Evolutionary conservation across 2,888 invertebrate genomes (phyloP).

Genomic region (Nephrotoma guestfalica): DNA sequence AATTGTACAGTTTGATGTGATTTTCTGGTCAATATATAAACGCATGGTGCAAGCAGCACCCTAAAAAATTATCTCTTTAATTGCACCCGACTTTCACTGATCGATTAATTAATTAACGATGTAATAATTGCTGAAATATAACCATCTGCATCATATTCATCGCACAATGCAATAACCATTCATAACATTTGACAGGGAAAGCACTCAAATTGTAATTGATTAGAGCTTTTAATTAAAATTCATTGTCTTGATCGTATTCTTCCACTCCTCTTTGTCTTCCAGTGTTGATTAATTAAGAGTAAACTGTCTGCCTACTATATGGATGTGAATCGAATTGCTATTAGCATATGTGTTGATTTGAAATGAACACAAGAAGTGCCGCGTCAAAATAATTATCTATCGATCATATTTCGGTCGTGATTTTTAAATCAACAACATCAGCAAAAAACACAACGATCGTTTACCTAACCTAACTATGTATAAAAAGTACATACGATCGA

Average conservation of each 20-base stretch:
- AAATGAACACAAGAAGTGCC: not conserved
- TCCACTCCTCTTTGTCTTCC: not conserved
- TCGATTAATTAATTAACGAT: not conserved
- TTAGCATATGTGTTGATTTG: not conserved
- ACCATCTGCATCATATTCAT: not conserved
- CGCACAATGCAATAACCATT: not conserved
- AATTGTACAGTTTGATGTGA: not conserved
- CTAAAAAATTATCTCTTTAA: not conserved
- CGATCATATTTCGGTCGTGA: not conserved
- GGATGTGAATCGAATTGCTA: not conserved
- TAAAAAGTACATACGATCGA: not conserved
- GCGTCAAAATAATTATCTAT: not conserved
- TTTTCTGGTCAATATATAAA: not conserved
- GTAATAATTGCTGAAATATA: not conserved
- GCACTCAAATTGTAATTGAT: not conserved
- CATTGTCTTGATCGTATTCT: not conserved
- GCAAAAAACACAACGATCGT: not conserved
- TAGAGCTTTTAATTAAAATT: not conserved
- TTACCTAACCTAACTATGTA: not conserved
- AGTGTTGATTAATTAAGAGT: not conserved
- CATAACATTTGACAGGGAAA: not conserved
- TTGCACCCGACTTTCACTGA: not conserved
- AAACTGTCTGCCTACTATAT: not conserved
- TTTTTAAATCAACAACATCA: not conserved
- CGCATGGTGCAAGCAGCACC: not conserved